Evolutionary conservation across 2,888 invertebrate genomes (phyloP).

Genomic region (Clitarchus hookeri): DNA sequence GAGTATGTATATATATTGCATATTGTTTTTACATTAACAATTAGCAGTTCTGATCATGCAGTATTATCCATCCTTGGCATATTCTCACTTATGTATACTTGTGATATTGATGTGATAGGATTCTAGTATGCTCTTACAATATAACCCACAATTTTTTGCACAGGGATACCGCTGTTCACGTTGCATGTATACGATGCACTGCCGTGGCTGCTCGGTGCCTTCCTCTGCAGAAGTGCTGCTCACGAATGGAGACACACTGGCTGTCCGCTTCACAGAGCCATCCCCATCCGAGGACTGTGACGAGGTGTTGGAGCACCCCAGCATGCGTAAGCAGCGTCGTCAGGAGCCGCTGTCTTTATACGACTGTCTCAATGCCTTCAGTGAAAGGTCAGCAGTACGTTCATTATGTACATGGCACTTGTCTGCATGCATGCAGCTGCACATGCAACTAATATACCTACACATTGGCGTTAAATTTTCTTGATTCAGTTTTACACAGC

Average conservation of each 20-base stretch:
- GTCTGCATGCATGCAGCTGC: neutral
- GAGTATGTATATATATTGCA: no score
- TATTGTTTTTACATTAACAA: no score
- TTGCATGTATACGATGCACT: slow-evolving; percentile 61
- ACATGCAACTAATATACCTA: no score
- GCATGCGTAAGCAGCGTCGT: slow-evolving; percentile 57
- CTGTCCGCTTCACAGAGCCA: slow-evolving; percentile 55
- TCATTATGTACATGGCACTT: neutral
- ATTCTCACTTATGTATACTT: no score
- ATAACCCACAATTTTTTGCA: neutral
- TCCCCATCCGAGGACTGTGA: slow-evolving; percentile 52
- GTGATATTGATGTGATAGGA: no score
- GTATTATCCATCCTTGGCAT: no score
- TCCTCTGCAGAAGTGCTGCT: slow-evolving; percentile 57
- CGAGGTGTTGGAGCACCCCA: slow-evolving; percentile 54
- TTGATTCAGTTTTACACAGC: no score
- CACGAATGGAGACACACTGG: slow-evolving; percentile 61
- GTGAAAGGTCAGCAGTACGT: slow-evolving; percentile 55
- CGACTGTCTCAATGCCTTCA: slow-evolving; percentile 67
- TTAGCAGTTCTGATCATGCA: no score
- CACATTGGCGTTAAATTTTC: no score
- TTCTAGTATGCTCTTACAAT: no score
- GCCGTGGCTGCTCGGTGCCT: slow-evolving; percentile 61
- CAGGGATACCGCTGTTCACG: slow-evolving; percentile 64
- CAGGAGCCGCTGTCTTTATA: slow-evolving; percentile 61